Conservation (phyloP, 92 coral and sea anemone species). For the Pocillopora meandrina region DNA sequence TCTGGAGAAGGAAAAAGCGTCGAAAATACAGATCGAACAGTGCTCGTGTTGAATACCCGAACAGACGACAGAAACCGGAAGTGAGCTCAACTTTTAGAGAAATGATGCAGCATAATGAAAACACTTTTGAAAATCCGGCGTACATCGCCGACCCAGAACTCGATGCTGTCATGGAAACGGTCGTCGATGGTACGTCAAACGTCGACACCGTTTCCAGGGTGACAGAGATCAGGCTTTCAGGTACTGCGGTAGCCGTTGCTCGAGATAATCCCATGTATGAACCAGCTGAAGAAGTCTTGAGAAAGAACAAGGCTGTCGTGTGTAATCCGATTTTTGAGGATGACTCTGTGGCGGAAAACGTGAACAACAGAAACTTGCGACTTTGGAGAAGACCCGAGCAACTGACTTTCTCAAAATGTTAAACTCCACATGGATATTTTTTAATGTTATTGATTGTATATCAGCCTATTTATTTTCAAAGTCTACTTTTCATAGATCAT, state of each 20-base stretch:
- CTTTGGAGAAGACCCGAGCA: slow-evolving; percentile 35
- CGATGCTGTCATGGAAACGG: not conserved
- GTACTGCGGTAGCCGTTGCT: slow-evolving; percentile 50
- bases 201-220: not conserved
- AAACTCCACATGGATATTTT: not conserved
- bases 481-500: not conserved
- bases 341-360: slow-evolving; percentile 26
- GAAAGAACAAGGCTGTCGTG: slow-evolving; percentile 52
- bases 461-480: not conserved
- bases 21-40: slow-evolving; percentile 54
- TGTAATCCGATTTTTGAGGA: slow-evolving; percentile 55
- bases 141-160: slow-evolving; percentile 50
- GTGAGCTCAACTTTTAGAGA: slow-evolving; percentile 71
- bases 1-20: slow-evolving; percentile 52
- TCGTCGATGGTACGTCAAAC: not conserved
- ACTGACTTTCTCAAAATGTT: slow-evolving; percentile 6
- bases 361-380: slow-evolving; percentile 15
- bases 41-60: slow-evolving; percentile 60
- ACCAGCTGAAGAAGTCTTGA: slow-evolving; percentile 61
- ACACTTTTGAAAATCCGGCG: slow-evolving; percentile 62
- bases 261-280: slow-evolving; percentile 73
- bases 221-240: slow-evolving; percentile 56
- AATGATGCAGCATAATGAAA: slow-evolving; percentile 53
- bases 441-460: not conserved
- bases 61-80: slow-evolving; percentile 39